These are phyloP conservation scores for Dendrophyllia cribrosa DNA, from an alignment of 64 coral and sea anemone species.

Conservation along the genomic window DNA sequence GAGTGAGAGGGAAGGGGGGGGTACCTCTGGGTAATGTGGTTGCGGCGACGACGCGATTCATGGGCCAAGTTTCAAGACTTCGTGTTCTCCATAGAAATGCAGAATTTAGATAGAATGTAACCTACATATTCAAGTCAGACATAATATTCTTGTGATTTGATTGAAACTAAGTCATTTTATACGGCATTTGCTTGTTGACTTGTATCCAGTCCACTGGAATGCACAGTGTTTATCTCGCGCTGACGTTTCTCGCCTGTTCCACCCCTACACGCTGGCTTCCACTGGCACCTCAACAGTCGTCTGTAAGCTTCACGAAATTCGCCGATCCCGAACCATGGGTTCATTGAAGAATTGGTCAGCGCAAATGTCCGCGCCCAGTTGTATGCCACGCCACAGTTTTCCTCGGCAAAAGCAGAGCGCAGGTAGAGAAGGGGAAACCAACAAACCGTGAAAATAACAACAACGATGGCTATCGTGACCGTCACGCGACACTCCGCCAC, in stretches of 20 bases:
- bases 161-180: neutral
- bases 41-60: too few species aligned
- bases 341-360: slow-evolving; percentile 81
- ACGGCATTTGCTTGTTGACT: neutral
- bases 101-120: too few species aligned
- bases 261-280: neutral
- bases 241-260: neutral
- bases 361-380: slow-evolving; percentile 90
- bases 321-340: slow-evolving; percentile 86
- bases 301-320: slow-evolving; percentile 88
- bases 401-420: slow-evolving; percentile 66
- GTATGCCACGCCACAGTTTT: slow-evolving; percentile 70
- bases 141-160: too few species aligned
- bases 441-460: slow-evolving; percentile 73
- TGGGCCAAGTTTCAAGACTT: too few species aligned
- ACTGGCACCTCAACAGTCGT: slow-evolving; percentile 29
- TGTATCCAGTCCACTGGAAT: neutral
- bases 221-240: neutral
- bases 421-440: slow-evolving; percentile 83
- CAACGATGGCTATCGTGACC: slow-evolving; percentile 84
- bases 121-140: too few species aligned
- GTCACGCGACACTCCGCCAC: slow-evolving; percentile 78
- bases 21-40: too few species aligned
- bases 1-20: too few species aligned
- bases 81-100: too few species aligned